A percentile compares a stretch with the other conserved stretches of the same genome.
Evolutionary conservation across 2,888 invertebrate species (phyloP).

Genomic region (Tetanocera ferruginea): DNA sequence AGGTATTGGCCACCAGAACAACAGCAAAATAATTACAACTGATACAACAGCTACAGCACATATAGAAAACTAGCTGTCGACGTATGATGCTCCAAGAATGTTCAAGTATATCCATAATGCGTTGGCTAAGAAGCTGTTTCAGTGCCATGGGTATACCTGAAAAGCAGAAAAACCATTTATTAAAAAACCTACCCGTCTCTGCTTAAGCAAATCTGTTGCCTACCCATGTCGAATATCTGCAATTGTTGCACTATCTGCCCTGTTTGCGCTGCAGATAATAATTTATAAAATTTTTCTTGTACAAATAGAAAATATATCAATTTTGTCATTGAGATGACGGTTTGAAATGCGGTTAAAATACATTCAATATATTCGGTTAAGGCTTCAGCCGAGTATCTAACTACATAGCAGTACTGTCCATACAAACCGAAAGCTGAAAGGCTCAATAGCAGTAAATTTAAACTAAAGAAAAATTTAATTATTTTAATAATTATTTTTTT

Average conservation of each 20-base stretch:
- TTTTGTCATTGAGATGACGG: conserved; percentile 38
- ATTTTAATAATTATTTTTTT: background rate
- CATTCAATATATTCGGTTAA: conserved; percentile 16
- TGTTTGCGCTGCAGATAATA: conserved; percentile 28
- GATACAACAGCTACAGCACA: background rate
- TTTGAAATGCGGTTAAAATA: conserved; percentile 39
- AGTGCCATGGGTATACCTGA: background rate
- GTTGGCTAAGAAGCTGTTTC: conserved; percentile 29
- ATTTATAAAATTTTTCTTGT: conserved; percentile 29
- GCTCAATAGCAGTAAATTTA: conserved; percentile 7
- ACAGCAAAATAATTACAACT: conserved; percentile 27
- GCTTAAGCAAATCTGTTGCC: background rate
- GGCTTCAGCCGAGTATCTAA: background rate
- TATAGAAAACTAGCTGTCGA: conserved; percentile 33
- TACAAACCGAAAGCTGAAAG: conserved; percentile 9
- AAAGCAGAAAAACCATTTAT: conserved; percentile 6
- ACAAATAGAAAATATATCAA: conserved; percentile 32
- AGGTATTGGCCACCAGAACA: conserved; percentile 28
- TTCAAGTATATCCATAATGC: conserved; percentile 35
- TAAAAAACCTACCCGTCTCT: background rate
- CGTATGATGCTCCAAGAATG: conserved; percentile 40
- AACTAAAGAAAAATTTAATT: background rate
- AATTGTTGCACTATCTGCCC: conserved; percentile 39
- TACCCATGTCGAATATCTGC: conserved; percentile 44
- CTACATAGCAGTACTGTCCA: conserved; percentile 20